Percentiles rank a stretch among this genome's conserved stretches.
These are phyloP conservation scores for Rhyzopertha dominica DNA, from an alignment of 1,140 invertebrate genomes.

Conservation along the genomic window DNA sequence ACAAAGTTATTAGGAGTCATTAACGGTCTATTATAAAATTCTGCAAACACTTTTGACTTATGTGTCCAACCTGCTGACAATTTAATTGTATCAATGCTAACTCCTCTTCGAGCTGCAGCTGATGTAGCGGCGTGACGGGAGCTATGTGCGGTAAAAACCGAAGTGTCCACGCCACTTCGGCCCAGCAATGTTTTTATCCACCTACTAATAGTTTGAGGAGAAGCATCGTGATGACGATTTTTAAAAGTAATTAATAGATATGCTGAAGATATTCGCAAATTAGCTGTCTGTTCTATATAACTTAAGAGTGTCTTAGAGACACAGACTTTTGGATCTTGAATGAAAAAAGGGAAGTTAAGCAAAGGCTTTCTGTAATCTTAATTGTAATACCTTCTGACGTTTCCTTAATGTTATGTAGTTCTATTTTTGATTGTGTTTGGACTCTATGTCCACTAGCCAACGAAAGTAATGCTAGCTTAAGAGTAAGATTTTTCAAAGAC, in stretches of 20 bases:
- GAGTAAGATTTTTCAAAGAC: conserved; percentile 1
- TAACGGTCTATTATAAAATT: conserved; percentile 21
- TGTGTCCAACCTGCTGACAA: conserved; percentile 1
- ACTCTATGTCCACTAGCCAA: conserved; percentile 9
- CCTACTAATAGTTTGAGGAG: conserved; percentile 1
- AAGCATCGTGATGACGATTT: conserved; percentile 3
- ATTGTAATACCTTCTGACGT: conserved; percentile 1
- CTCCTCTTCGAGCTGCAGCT: not conserved
- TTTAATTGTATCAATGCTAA: conserved; percentile 4
- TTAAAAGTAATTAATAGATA: not conserved
- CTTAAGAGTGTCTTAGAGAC: conserved; percentile 5
- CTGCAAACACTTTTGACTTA: not conserved
- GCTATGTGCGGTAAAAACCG: not conserved
- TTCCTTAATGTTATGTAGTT: conserved; percentile 3
- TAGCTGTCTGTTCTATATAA: conserved; percentile 6
- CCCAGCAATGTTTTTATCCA: conserved; percentile 3
- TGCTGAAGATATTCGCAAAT: not conserved
- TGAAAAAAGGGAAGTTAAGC: conserved; percentile 10
- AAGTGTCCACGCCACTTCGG: not conserved
- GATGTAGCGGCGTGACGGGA: conserved; percentile 6
- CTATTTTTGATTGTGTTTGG: conserved; percentile 10
- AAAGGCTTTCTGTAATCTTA: conserved; percentile 2
- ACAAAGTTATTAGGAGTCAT: too few species aligned
- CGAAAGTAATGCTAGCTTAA: conserved; percentile 8
- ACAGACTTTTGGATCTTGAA: conserved; percentile 9